phyloP scores from a whole-genome alignment of 2,888 invertebrate species.

The Sceliomorpha sp. region DNA sequence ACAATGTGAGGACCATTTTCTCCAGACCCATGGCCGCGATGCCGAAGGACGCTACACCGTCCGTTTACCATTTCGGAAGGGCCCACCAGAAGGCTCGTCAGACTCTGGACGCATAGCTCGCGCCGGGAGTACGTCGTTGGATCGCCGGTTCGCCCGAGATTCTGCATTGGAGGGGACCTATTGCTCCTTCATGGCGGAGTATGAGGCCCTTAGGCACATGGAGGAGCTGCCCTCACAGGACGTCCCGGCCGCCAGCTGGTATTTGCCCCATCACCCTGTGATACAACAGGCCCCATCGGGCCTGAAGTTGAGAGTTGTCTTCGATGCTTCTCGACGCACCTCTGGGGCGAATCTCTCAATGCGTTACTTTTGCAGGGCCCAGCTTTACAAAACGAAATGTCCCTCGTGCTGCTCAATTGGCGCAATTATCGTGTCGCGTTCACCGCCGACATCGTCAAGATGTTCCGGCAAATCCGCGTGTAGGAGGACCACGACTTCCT shows the following conservation, averaged over 20 bases:
- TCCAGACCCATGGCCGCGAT: not conserved
- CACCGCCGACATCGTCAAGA: slow-evolving; percentile 10
- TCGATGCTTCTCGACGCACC: slow-evolving; percentile 2
- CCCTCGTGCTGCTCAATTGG: slow-evolving; percentile 2
- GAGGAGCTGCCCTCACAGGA: not conserved
- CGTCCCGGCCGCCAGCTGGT: too few relatives aligned
- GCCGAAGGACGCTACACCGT: not conserved
- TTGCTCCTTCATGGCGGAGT: not conserved
- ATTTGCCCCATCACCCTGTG: slow-evolving; percentile 16
- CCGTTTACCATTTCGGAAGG: not conserved
- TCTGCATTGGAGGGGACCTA: not conserved
- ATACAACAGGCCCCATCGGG: not conserved
- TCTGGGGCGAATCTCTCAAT: not conserved
- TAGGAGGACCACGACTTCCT: not conserved
- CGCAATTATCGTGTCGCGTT: not conserved
- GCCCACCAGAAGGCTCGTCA: not conserved
- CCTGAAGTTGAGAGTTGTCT: slow-evolving; percentile 11
- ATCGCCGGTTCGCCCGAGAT: not conserved
- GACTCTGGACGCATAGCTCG: not conserved
- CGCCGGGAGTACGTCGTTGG: not conserved
- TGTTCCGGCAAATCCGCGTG: slow-evolving; percentile 3
- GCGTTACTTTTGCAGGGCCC: not conserved
- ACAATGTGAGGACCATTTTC: slow-evolving; percentile 1
- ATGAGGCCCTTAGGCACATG: slow-evolving; percentile 9
- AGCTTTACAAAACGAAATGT: not conserved